A percentile compares a stretch with the other conserved stretches of the same genome.
These are phyloP conservation scores for Chromobotia macracanthus DNA, from an alignment of 2,797 vertebrate species.

Conservation along the genomic window DNA sequence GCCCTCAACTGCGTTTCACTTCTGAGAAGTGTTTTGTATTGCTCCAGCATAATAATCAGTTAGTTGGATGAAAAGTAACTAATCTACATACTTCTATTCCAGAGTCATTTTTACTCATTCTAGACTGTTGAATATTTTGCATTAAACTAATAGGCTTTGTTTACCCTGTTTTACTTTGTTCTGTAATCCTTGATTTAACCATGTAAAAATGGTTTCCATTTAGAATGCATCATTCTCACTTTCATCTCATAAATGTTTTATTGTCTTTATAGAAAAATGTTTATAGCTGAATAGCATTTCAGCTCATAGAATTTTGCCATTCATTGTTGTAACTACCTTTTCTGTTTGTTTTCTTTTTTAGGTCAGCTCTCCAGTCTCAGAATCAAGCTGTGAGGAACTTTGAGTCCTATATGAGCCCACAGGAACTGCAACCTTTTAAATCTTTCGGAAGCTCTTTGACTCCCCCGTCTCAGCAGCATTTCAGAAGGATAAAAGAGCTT, in stretches of 20 bases:
- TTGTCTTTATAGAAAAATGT: not conserved
- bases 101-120: not conserved
- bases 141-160: not conserved
- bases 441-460: constrained; percentile 45
- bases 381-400: constrained; percentile 56
- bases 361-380: constrained; percentile 66
- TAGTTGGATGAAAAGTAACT: constrained; percentile 67
- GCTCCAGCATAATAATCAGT: constrained; percentile 67
- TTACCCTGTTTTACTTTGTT: no score
- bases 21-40: constrained; percentile 62
- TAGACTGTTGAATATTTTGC: not conserved
- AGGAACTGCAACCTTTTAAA: constrained; percentile 33
- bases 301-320: constrained; percentile 1
- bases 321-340: constrained; percentile 38
- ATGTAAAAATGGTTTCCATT: not conserved
- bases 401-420: constrained; percentile 53
- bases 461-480: constrained; percentile 38
- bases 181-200: no score
- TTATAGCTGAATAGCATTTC: not conserved
- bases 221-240: not conserved
- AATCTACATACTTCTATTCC: constrained; percentile 56
- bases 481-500: constrained; percentile 60
- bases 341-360: constrained; percentile 73
- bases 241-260: not conserved
- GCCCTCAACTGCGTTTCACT: constrained; percentile 65